Conservation (phyloP, 2,888 invertebrate species). For the Litoditis marina region DNA sequence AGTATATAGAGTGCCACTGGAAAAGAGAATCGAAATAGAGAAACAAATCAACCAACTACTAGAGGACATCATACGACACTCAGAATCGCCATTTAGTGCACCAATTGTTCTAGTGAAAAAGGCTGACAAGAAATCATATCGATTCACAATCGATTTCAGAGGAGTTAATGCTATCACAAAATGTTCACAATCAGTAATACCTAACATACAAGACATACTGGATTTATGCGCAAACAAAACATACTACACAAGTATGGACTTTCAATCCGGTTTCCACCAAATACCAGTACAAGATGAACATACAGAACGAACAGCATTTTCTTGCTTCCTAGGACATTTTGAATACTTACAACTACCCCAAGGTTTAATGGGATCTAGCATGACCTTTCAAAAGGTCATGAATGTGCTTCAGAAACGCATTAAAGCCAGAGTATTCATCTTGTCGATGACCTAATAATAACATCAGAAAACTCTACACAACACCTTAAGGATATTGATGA, state of each 20-base stretch:
- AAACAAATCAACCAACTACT: no score
- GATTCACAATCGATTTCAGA: constrained; percentile 21
- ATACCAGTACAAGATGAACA: constrained; percentile 8
- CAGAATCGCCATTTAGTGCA: no score
- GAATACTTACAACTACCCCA: constrained; percentile 14
- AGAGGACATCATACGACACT: no score
- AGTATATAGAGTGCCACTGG: no score
- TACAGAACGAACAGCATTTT: constrained; percentile 18
- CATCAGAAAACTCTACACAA: not conserved
- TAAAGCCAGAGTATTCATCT: no score
- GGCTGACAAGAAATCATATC: constrained; percentile 2
- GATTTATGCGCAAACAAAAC: not conserved
- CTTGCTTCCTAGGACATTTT: not conserved
- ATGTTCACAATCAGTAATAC: constrained; percentile 5
- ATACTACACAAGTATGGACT: constrained; percentile 16
- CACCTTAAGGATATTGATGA: constrained; percentile 16
- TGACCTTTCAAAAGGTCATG: constrained; percentile 17
- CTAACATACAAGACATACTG: constrained; percentile 9
- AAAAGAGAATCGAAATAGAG: no score
- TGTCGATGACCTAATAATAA: constrained; percentile 7
- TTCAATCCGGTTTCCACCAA: constrained; percentile 14
- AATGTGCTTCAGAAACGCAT: not conserved
- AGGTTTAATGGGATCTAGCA: constrained; percentile 17
- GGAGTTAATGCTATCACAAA: constrained; percentile 14
- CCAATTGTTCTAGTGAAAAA: constrained; percentile 19